These are phyloP conservation scores for Eristalis arbustorum DNA, from an alignment of 2,888 invertebrate species.

Conservation along the genomic window DNA sequence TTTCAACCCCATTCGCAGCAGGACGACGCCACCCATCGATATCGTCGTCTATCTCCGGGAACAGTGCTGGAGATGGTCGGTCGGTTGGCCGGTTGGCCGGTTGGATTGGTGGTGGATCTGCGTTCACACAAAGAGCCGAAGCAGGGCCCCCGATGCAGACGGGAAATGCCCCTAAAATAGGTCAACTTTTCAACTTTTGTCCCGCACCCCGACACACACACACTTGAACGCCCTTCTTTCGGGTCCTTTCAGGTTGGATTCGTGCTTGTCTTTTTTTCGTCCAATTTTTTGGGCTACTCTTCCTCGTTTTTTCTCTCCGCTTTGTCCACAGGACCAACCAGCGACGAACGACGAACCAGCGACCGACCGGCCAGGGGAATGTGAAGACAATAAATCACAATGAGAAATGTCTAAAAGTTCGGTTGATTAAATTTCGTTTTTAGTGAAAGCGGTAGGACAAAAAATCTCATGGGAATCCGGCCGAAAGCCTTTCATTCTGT, in stretches of 20 bases:
- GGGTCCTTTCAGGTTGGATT: background rate
- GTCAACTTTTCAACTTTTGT: conserved; percentile 67
- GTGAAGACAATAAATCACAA: conserved; percentile 70
- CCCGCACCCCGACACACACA: conserved; percentile 6
- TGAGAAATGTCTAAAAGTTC: conserved; percentile 70
- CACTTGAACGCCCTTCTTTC: conserved; percentile 40
- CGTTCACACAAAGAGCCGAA: conserved; percentile 22
- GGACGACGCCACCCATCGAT: background rate
- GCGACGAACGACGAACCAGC: background rate
- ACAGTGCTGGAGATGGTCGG: background rate
- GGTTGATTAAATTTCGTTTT: conserved; percentile 70
- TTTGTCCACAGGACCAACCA: background rate
- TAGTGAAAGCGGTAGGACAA: conserved; percentile 64
- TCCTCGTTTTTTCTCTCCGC: background rate
- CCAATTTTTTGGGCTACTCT: background rate
- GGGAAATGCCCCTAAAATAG: conserved; percentile 67
- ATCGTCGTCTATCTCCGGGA: background rate
- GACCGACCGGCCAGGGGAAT: conserved; percentile 61
- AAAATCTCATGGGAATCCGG: conserved; percentile 63
- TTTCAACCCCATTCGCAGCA: background rate
- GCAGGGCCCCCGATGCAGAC: conserved; percentile 51
- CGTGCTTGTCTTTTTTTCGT: background rate
- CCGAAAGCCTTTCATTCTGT: conserved; percentile 56
- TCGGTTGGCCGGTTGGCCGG: too few relatives aligned
- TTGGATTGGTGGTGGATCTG: background rate